Evolutionary conservation across 2,113 vertebrate genomes (phyloP).

Genomic region (Piaya cayana): DNA sequence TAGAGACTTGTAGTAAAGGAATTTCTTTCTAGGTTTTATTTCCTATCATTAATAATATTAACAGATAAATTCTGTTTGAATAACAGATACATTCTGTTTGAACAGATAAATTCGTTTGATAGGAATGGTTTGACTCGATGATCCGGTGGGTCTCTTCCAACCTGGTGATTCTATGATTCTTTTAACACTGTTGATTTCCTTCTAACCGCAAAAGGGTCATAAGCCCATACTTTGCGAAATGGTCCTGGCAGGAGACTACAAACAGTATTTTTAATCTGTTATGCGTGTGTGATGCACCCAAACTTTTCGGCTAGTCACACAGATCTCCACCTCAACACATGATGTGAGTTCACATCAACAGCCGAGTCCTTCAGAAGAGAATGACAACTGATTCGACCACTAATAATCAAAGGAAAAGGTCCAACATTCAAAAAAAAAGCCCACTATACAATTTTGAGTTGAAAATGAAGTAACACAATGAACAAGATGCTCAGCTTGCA

Average conservation of each 20-base stretch:
- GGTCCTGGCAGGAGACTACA: background rate
- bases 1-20: background rate
- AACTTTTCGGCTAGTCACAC: background rate
- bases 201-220: background rate
- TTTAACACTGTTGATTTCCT: background rate
- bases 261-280: background rate
- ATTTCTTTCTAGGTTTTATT: background rate
- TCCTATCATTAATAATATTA: background rate
- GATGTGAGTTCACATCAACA: background rate
- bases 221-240: background rate
- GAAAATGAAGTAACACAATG: background rate
- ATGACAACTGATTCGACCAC: background rate
- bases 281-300: fast-evolving
- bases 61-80: no score
- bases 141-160: no score
- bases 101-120: no score
- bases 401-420: background rate
- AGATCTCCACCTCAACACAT: background rate
- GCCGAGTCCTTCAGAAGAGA: background rate
- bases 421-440: background rate
- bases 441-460: background rate
- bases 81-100: no score
- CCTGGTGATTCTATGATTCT: no score
- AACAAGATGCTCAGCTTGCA: background rate
- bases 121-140: no score